Conservation (phyloP, 1,140 invertebrate species). For the Cherax destructor region DNA sequence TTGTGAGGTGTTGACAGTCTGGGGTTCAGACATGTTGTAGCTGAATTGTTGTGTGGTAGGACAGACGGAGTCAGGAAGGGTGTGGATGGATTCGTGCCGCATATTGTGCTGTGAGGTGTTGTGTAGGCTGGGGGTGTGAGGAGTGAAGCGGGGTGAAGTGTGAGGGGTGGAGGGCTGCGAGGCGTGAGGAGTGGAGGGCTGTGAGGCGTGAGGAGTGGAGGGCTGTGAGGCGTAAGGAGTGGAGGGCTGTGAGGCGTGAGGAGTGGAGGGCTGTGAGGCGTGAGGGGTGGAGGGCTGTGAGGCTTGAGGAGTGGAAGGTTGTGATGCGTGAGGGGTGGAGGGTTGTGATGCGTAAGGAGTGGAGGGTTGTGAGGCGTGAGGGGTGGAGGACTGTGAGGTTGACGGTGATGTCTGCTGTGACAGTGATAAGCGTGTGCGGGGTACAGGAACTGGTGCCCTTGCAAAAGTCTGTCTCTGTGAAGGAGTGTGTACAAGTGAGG, state of each 20-base stretch:
- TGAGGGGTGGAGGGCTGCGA: neutral
- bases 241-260: neutral
- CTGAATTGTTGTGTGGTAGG: no score
- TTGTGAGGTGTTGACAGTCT: no score
- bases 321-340: no score
- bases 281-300: neutral
- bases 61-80: no score
- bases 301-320: no score
- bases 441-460: conserved; percentile 12
- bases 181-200: neutral
- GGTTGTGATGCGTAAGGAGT: neutral
- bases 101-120: no score
- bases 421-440: conserved; percentile 31
- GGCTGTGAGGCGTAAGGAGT: neutral
- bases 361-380: neutral
- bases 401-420: conserved; percentile 19
- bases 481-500: neutral
- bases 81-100: no score
- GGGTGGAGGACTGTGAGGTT: neutral
- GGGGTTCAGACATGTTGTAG: no score
- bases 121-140: neutral
- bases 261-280: neutral
- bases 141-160: neutral
- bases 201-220: neutral
- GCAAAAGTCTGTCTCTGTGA: neutral